Base-by-base conservation (phyloP, 2,797 vertebrate species). In the Hippopotamyrus pictus region DNA sequence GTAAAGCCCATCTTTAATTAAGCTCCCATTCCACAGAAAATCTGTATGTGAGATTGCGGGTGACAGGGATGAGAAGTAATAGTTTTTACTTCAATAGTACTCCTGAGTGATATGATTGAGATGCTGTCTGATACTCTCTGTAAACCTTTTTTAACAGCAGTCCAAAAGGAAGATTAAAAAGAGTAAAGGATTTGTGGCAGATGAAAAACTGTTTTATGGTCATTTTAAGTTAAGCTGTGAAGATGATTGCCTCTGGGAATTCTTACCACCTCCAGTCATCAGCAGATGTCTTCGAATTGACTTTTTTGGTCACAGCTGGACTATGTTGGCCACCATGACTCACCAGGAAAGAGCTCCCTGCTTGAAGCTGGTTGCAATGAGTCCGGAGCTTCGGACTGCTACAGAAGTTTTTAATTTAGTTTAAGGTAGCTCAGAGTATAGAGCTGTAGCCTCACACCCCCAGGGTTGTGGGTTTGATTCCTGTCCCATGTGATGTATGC, bases 131-230 rank as follows among this genome's bases (percentile, higher is more conserved):
- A 76, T 37, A 76, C 25, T 33, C 69, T 76, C 33, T 76, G 29
- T 76, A 33, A 41, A 41, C 69, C 69, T 19, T 76, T 25, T 29
- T 29, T 65, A 65, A 65, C 22, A 19, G 69, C 14, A 41, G 25
- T 76, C 4, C 33, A 17, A 33, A 76, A 17, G 14, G 69, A 76
- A 33, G 33, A 76, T 76, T 82, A n/a, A 82, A 82, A 22, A 11
- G 7, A 44, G 41, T 46, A 82, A 44, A n/a, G 41, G 76, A 46
- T 46, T 82, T 46, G 19, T 46, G 8, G 37, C 7, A 46, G 17
- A 82, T 82, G 76, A 44, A 82, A 46, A 82, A 82, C 76, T 46
- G 41, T 82, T 82, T 82, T 82, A 46, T 82, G 37, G 73, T 46
- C 41, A 46, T 82, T 82, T 82, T 82, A 82, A 44, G 76, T 82